Evolutionary conservation across 2,797 vertebrate genomes (phyloP), one percentile per base, ranked within the genome.

Genomic region (Sarcoramphus papa): DNA sequence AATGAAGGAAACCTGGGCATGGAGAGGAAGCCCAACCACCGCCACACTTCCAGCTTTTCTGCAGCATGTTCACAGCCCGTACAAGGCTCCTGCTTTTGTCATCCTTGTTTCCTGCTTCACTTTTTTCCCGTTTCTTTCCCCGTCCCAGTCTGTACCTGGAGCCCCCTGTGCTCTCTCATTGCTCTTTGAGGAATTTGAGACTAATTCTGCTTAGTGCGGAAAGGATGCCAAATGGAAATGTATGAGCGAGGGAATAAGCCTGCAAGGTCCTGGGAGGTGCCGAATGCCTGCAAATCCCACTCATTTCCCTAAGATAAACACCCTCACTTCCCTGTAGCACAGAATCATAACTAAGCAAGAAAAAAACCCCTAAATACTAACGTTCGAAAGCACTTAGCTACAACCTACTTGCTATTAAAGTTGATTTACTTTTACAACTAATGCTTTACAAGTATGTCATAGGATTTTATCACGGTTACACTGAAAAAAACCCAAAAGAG

Each of bases 251-350:
- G 45, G 73, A 90, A 75, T n/a, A 85, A 85, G 40, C 24, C 48
- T 78, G 62, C 15, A 50, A 93, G 37, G 74, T 65, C 45, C 63
- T 76, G 67, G 35, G 73, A 94, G 88, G 84, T 83, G 92, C 86
- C 48, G 84, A 93, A 62, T 37, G 31, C 74, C 92, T 85, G 78
- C 88, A 95, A 95, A 93, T 95, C 93, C 95, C 91, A 59, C 89
- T 92, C 81, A 74, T 90, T 95, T 97, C 91, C 92, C 68, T 6
- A 63, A 65, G 88, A 91, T 91, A 95, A 95, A 95, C 88, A 88
- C 92, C 57, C 47, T 81, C 75, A 72, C 62, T 75, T 88, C 91
- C 75, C 60, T 13, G 8, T 33, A 93, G 60, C 45, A 31, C 43
- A 3, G 40, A 57, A 79, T 53, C 67, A 20, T 12, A 92, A 69